These are phyloP conservation scores for Pachliopta kotzebuea DNA, from an alignment of 2,888 invertebrate genomes.

Conservation along the genomic window DNA sequence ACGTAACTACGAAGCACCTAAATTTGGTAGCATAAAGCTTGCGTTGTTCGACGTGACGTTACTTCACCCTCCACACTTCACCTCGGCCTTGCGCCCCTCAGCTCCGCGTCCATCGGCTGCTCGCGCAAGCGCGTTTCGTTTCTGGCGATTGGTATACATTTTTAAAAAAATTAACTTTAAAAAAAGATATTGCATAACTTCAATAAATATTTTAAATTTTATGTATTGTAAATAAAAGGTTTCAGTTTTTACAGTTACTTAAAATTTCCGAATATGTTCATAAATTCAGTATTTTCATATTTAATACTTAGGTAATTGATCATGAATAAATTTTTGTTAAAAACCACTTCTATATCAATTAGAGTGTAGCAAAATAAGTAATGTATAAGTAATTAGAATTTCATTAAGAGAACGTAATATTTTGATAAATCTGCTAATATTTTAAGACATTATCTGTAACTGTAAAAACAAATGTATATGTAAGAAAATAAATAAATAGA, in stretches of 20 bases:
- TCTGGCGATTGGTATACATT: constrained; percentile 35
- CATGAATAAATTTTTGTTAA: not conserved
- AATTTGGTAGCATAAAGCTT: constrained; percentile 61
- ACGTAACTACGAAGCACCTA: constrained; percentile 42
- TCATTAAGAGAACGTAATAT: no score
- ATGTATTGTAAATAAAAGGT: not conserved
- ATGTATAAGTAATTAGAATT: no score
- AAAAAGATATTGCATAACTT: no score
- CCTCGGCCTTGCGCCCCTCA: constrained; percentile 74
- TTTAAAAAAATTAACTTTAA: no score
- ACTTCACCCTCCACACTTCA: constrained; percentile 61
- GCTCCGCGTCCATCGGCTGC: constrained; percentile 56
- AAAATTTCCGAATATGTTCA: not conserved
- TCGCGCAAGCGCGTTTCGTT: constrained; percentile 73
- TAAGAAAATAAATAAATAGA: no score
- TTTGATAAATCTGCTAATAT: no score
- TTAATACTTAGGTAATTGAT: not conserved
- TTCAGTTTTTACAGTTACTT: not conserved
- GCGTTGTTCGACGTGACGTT: constrained; percentile 78
- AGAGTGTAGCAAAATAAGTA: no score
- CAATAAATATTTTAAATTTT: not conserved
- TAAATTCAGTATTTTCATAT: not conserved
- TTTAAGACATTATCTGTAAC: no score
- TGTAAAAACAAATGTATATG: no score
- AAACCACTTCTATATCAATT: no score